Evolutionary conservation across 1,140 invertebrate genomes (phyloP).

Genomic region (Teleogryllus occipitalis): DNA sequence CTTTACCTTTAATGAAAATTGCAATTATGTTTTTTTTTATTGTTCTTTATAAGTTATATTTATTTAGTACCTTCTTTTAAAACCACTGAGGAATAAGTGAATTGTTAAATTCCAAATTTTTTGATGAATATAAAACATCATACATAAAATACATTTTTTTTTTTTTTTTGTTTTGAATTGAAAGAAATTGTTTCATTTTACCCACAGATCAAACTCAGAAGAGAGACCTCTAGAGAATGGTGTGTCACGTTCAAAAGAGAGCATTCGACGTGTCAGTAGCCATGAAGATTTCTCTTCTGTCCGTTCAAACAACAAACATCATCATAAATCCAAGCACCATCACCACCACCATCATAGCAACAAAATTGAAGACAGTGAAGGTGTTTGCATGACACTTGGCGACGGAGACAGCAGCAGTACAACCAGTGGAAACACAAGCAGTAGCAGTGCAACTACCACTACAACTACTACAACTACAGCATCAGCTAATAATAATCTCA

Average conservation of each 20-base stretch:
- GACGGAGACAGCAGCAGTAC: neutral
- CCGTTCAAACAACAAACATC: conserved; percentile 7
- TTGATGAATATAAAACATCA: too few relatives aligned
- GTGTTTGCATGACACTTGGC: neutral
- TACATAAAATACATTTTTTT: too few relatives aligned
- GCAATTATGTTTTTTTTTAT: too few relatives aligned
- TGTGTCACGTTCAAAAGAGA: conserved; percentile 32
- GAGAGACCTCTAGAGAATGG: conserved; percentile 32
- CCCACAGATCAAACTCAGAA: conserved; percentile 31
- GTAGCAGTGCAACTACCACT: conserved; percentile 47
- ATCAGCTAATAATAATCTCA: neutral
- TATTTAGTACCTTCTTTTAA: too few relatives aligned
- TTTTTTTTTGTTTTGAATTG: too few relatives aligned
- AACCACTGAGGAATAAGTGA: too few relatives aligned
- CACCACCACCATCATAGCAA: conserved; percentile 6
- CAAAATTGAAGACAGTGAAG: neutral
- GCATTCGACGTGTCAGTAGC: conserved; percentile 52
- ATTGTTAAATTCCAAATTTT: too few relatives aligned
- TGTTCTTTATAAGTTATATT: too few relatives aligned
- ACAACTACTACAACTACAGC: conserved; percentile 40
- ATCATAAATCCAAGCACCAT: conserved; percentile 1
- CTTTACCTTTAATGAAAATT: too few relatives aligned
- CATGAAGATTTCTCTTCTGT: conserved; percentile 49
- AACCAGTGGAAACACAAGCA: conserved; percentile 35
- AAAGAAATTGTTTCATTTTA: neutral